Conservation (phyloP, 2,888 invertebrate species). For the Reticulitermes lucifugus region DNA sequence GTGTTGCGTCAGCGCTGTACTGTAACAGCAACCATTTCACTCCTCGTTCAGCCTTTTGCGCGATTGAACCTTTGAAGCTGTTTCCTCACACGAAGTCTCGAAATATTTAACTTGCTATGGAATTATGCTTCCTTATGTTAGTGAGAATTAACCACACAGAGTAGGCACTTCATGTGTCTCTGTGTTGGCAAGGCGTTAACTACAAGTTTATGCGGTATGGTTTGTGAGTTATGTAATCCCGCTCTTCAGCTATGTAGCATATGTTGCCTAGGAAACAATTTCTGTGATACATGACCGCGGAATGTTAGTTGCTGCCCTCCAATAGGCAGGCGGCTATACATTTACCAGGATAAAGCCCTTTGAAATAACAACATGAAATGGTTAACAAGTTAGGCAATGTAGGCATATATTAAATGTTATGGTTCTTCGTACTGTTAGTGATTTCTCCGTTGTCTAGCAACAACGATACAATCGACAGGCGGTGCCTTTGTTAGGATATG, state of each 20-base stretch:
- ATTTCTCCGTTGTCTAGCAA: too few relatives aligned
- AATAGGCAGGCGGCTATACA: not conserved
- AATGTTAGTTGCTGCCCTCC: not conserved
- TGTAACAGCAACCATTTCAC: too few relatives aligned
- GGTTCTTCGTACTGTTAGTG: too few relatives aligned
- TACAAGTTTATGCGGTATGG: conserved; percentile 17
- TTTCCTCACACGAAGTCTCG: not conserved
- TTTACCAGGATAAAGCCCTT: too few relatives aligned
- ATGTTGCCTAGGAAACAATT: not conserved
- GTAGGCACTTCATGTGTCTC: not conserved
- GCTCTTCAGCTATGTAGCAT: not conserved
- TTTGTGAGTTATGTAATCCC: conserved; percentile 4
- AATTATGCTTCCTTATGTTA: not conserved
- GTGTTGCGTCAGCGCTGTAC: too few relatives aligned
- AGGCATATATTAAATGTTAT: too few relatives aligned
- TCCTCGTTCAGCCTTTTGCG: not conserved
- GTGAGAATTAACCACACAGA: not conserved
- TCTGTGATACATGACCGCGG: not conserved
- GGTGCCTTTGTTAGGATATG: too few relatives aligned
- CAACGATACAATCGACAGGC: too few relatives aligned
- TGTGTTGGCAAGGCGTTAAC: not conserved
- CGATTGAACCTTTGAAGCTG: not conserved
- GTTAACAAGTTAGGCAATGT: too few relatives aligned
- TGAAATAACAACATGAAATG: too few relatives aligned
- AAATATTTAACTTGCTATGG: conserved; percentile 2